Evolutionary conservation across 2,113 vertebrate genomes (phyloP), one percentile per base, ranked within the genome.

Genomic region (Aegotheles bennettii): DNA sequence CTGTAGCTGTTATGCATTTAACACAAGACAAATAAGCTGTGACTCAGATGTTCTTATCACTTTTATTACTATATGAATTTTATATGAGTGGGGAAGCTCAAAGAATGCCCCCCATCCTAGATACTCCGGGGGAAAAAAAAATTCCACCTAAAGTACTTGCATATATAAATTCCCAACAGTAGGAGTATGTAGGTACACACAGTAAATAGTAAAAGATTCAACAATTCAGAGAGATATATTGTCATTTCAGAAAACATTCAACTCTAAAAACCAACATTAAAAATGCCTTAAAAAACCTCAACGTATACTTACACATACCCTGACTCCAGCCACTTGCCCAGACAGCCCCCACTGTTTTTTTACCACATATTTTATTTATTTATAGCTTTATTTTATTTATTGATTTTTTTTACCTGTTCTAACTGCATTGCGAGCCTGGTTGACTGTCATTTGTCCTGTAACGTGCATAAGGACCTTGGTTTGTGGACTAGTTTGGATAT

Each of bases 361-460:
- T 78, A 61, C 11, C 8, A 76, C 16, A 43, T 0, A 9, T 4
- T 45, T 29, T 3, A 2, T 38, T 63, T 42, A 15, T 42, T 50
- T 23, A 25, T 50, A 12, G 20, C 21, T 47, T 40, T 65, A 15
- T 47, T 26, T 29, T 50, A 9, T 80, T 78, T 97, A 98, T 12
- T 48, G 25, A 7, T 45, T 50, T 64, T n/a, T 83, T 95, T 91
- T 98, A 99, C 99, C 99, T 98, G 99, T 99, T 95, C 99, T 97
- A 93, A 98, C 99, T 5, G 98, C 98, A 45, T 98, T 99, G 87
- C 99, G 99, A 86, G 99, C 99, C 97, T 99, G 99, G 96, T 98
- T 99, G 73, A 99, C 99, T 1, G 99, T 99, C 99, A 99, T 99
- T 97, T 99, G 99, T 40, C 99, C 98, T 12, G 97, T 98, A 97